Evolutionary conservation across 2,797 vertebrate genomes (phyloP), one percentile per base, ranked within the genome.

Genomic region (Anabacerthia variegaticeps): DNA sequence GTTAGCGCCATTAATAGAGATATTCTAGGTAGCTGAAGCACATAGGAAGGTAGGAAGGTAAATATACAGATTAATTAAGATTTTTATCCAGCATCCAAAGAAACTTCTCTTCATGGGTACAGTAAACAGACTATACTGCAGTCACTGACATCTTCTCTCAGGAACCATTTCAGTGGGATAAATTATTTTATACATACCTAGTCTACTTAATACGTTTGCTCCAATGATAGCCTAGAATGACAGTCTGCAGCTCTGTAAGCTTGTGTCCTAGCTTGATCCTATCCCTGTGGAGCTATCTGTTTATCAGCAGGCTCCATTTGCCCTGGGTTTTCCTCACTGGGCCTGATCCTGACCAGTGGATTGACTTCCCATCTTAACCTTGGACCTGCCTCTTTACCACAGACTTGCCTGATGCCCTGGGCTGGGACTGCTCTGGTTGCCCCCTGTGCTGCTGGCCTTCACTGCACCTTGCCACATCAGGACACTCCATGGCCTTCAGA

Each of bases 321-420:
- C 55, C 20, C 6, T 46, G 30, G 5, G 4, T 13, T 75, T n/a
- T 41, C 30, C 66, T 71, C 41, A 12, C 22, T 37, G 51, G 21
- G 2, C 30, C 28, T 61, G 71, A 69, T 54, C 34, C 32, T 81
- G 23, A 62, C 23, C 19, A 19, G 10, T 4, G 7, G 21, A 14
- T 46, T 68, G 11, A 43, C 46, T 72, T 89, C 27, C 15, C 19
- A 36, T 4, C 34, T 67, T 67, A 30, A 65, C 39, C 23, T 67
- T 3, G 0, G 18, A 54, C 13, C 21, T 1, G 0, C 1, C 24
- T 54, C 36, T 80, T 80, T 27, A 11, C 15, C 3, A 2, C 24
- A 32, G 51, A 9, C 8, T 41, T 66, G 6, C 19, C 21, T 8
- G 32, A 4, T 56, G 27, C 2, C 30, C 20, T 46, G 43, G 19